These are phyloP conservation scores for Chrysotoxum bicinctum DNA, from an alignment of 2,888 invertebrate species.

Conservation along the genomic window DNA sequence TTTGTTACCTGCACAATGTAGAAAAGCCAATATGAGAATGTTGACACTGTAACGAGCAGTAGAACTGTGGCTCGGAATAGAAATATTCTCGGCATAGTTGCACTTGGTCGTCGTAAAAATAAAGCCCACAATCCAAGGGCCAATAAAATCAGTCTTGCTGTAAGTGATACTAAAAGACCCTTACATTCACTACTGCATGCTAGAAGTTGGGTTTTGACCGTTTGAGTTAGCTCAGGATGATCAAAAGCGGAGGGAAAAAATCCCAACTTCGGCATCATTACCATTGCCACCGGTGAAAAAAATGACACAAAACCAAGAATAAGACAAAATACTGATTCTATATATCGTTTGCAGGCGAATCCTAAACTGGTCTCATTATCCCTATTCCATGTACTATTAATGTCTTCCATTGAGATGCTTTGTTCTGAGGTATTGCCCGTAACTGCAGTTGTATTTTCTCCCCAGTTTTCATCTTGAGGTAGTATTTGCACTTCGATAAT, in stretches of 20 bases:
- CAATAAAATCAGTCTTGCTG: slow-evolving; percentile 94
- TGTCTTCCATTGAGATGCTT: slow-evolving; percentile 95
- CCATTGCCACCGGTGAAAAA: slow-evolving; percentile 96
- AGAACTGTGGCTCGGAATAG: slow-evolving; percentile 95
- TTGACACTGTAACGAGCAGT: slow-evolving; percentile 93
- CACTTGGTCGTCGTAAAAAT: slow-evolving; percentile 91
- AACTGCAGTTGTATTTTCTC: slow-evolving; percentile 98
- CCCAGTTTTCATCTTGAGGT: slow-evolving; percentile 99
- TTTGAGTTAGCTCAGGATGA: slow-evolving; percentile 86
- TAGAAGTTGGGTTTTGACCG: slow-evolving; percentile 86
- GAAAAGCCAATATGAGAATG: slow-evolving; percentile 99
- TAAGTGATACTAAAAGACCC: slow-evolving; percentile 94
- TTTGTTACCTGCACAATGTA: slow-evolving; percentile 94
- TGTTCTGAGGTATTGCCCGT: slow-evolving; percentile 98
- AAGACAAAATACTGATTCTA: slow-evolving; percentile 90
- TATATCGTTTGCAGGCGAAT: slow-evolving; percentile 90
- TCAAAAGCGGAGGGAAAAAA: slow-evolving; percentile 89
- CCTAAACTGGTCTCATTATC: slow-evolving; percentile 89
- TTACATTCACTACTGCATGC: slow-evolving; percentile 96
- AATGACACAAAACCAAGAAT: slow-evolving; percentile 92
- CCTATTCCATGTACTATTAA: slow-evolving; percentile 91
- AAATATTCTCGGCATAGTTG: slow-evolving; percentile 95
- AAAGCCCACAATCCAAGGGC: slow-evolving; percentile 96
- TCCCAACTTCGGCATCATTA: slow-evolving; percentile 94
- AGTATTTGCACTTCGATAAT: slow-evolving; percentile 97